These are phyloP conservation scores for Collichthys lucidus DNA, from an alignment of 2,113 vertebrate genomes.

Conservation along the genomic window DNA sequence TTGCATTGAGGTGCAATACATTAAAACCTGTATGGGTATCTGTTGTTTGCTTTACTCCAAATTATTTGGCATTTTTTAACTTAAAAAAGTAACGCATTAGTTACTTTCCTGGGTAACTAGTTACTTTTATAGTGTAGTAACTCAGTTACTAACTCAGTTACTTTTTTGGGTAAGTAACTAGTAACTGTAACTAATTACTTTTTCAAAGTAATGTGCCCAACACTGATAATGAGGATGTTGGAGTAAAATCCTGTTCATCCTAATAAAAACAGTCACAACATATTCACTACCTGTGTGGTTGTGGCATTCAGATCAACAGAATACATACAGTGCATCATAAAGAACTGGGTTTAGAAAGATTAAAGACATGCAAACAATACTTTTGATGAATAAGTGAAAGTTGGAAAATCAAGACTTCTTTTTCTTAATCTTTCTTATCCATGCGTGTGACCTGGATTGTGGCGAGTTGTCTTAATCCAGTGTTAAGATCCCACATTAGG, in stretches of 20 bases:
- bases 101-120: too few relatives aligned
- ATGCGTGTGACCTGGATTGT: slow-evolving; percentile 73
- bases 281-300: neutral
- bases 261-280: neutral
- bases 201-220: too few relatives aligned
- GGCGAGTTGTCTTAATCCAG: slow-evolving; percentile 76
- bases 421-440: slow-evolving; percentile 48
- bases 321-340: neutral
- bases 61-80: too few relatives aligned
- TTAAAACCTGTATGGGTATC: too few relatives aligned
- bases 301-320: neutral
- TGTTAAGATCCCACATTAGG: slow-evolving; percentile 83
- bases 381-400: slow-evolving; percentile 45
- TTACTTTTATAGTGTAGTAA: too few relatives aligned
- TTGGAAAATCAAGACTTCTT: slow-evolving; percentile 37
- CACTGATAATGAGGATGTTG: neutral
- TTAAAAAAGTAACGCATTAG: too few relatives aligned
- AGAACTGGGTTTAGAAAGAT: neutral
- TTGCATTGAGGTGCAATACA: too few relatives aligned
- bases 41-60: too few relatives aligned
- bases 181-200: too few relatives aligned
- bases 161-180: too few relatives aligned
- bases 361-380: neutral
- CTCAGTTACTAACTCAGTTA: too few relatives aligned
- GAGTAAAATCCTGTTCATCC: neutral